Conservation (phyloP, 2,113 vertebrate species). For the Epinephelus moara region DNA sequence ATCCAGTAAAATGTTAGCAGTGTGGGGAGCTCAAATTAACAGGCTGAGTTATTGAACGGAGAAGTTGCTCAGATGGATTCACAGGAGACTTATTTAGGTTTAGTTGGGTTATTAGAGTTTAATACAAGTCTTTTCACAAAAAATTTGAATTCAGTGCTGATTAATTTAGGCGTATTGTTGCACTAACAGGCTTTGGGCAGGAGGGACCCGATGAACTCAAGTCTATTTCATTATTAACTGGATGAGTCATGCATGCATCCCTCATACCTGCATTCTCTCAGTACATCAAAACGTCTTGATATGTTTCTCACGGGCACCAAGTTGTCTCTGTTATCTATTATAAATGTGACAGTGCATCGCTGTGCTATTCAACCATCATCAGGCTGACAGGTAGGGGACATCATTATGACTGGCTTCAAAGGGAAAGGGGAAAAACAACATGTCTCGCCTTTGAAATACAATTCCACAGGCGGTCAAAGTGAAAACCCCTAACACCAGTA, state of each 20-base stretch:
- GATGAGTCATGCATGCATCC: slow-evolving; percentile 14
- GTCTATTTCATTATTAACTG: slow-evolving; percentile 23
- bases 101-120: slow-evolving; percentile 5
- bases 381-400: slow-evolving; percentile 62
- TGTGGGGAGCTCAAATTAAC: background rate
- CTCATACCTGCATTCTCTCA: slow-evolving; percentile 30
- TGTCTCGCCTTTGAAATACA: slow-evolving; percentile 54
- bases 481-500: slow-evolving; percentile 38
- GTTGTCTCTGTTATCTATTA: slow-evolving; percentile 49
- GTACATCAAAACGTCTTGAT: slow-evolving; percentile 19
- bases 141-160: background rate
- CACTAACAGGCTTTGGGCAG: slow-evolving; percentile 1
- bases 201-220: slow-evolving; percentile 10
- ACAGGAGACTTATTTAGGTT: slow-evolving; percentile 11
- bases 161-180: background rate
- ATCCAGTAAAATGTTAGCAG: background rate
- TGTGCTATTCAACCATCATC: slow-evolving; percentile 44
- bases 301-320: background rate
- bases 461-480: slow-evolving; percentile 44
- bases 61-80: slow-evolving; percentile 1
- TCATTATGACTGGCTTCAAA: slow-evolving; percentile 61
- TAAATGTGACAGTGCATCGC: slow-evolving; percentile 45
- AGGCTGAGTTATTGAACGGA: slow-evolving; percentile 23
- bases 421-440: slow-evolving; percentile 47
- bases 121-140: background rate